phyloP scores from a whole-genome alignment of 2,888 invertebrate genomes.

The Chesias legatella region DNA sequence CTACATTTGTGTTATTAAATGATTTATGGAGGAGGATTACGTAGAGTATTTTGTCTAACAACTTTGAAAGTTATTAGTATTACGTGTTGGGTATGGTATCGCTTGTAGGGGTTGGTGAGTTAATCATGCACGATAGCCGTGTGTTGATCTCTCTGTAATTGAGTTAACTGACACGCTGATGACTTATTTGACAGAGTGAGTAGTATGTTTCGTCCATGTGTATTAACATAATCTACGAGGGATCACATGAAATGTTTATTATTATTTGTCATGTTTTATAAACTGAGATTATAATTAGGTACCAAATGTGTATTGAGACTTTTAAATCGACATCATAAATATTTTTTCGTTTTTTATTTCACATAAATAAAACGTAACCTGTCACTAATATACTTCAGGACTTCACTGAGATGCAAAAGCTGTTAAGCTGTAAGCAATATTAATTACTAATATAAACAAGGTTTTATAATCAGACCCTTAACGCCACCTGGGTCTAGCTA shows the following conservation, averaged over 20 bases:
- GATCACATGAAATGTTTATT: constrained; percentile 51
- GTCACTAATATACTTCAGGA: no score
- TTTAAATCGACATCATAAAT: constrained; percentile 1
- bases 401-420: no score
- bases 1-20: constrained; percentile 79
- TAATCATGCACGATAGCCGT: constrained; percentile 75
- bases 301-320: constrained; percentile 11
- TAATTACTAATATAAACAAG: no score
- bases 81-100: constrained; percentile 46
- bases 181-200: constrained; percentile 78
- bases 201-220: constrained; percentile 62
- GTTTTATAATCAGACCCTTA: no score
- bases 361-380: no score
- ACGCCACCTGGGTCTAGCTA: no score
- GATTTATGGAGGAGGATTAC: constrained; percentile 78
- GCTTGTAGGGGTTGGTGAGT: constrained; percentile 38
- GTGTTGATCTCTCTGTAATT: constrained; percentile 78
- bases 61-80: constrained; percentile 52
- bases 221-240: constrained; percentile 53
- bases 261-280: constrained; percentile 34
- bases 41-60: constrained; percentile 41
- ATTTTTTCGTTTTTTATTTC: no score
- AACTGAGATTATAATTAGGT: constrained; percentile 35
- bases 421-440: no score
- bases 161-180: constrained; percentile 78